Conservation (phyloP, 2,888 invertebrate species). For the Gibbula magus region DNA sequence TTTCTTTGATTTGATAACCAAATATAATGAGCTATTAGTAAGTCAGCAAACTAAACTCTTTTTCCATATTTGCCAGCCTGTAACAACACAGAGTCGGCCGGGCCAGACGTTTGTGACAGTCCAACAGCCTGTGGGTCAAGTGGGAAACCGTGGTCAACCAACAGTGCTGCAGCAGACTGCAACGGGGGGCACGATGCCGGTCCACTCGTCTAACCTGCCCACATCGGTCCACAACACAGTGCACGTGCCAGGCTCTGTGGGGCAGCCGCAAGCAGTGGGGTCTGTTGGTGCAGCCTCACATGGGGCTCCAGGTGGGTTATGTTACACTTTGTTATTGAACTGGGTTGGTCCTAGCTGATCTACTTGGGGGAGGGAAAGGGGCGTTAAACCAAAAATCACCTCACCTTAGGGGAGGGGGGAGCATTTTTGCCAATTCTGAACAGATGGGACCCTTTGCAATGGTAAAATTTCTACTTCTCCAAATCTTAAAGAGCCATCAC, state of each 20-base stretch:
- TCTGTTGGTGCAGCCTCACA: constrained; percentile 3
- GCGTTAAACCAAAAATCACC: too few relatives aligned
- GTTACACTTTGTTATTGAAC: too few relatives aligned
- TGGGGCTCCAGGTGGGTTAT: too few relatives aligned
- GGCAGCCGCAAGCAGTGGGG: constrained; percentile 34
- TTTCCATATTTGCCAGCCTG: constrained; percentile 17
- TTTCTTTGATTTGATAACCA: too few relatives aligned
- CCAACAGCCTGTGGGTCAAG: constrained; percentile 15
- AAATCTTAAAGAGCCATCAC: too few relatives aligned
- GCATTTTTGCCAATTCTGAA: too few relatives aligned
- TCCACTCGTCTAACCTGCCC: not conserved
- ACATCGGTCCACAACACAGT: not conserved
- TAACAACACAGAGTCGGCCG: constrained; percentile 8
- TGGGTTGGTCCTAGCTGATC: too few relatives aligned
- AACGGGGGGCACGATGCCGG: not conserved
- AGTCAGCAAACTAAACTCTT: not conserved
- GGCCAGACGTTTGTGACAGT: not conserved
- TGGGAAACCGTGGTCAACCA: constrained; percentile 6
- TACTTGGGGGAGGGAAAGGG: too few relatives aligned
- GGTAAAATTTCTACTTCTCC: too few relatives aligned
- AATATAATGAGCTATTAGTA: not conserved
- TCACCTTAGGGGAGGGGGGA: too few relatives aligned
- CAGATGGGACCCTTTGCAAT: too few relatives aligned
- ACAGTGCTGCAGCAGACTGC: constrained; percentile 2
- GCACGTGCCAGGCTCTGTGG: constrained; percentile 28